Percentiles rank a stretch among this genome's conserved stretches.
Conservation (phyloP, 2,113 vertebrate genomes). For the Potamarius usumacintae region DNA sequence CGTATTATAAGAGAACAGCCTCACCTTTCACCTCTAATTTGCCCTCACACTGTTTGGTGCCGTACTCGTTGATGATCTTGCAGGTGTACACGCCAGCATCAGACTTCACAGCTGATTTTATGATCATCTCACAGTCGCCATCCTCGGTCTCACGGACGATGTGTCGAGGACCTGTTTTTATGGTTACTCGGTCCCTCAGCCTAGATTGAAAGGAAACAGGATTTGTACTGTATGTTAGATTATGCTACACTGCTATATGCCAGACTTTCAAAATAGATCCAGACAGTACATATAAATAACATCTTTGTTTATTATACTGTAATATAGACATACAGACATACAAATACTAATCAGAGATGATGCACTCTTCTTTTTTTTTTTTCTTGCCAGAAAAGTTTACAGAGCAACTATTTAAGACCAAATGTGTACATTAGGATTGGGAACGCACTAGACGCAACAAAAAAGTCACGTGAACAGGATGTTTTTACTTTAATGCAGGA, state of each 20-base stretch:
- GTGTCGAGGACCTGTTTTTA: slow-evolving; percentile 84
- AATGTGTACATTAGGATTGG: background rate
- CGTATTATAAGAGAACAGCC: slow-evolving; percentile 21
- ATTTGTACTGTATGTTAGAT: background rate
- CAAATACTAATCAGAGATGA: background rate
- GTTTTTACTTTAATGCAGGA: background rate
- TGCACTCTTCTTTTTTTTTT: background rate
- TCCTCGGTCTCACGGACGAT: slow-evolving; percentile 77
- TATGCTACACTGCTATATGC: background rate
- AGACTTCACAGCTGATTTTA: slow-evolving; percentile 78
- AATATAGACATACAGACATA: background rate
- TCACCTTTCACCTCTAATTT: slow-evolving; percentile 93
- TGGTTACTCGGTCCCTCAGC: slow-evolving; percentile 91
- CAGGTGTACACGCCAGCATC: slow-evolving; percentile 92
- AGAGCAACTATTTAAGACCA: background rate
- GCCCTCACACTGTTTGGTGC: slow-evolving; percentile 91
- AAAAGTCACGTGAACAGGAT: background rate
- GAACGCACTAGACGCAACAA: background rate
- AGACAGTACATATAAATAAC: background rate
- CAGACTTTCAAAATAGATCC: background rate
- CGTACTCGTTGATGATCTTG: slow-evolving; percentile 96
- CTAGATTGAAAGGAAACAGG: slow-evolving; percentile 63
- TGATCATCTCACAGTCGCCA: slow-evolving; percentile 80
- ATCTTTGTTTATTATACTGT: background rate
- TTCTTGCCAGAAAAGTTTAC: background rate